phyloP scores from a whole-genome alignment of 2,888 invertebrate genomes.

The Eilema depressum region DNA sequence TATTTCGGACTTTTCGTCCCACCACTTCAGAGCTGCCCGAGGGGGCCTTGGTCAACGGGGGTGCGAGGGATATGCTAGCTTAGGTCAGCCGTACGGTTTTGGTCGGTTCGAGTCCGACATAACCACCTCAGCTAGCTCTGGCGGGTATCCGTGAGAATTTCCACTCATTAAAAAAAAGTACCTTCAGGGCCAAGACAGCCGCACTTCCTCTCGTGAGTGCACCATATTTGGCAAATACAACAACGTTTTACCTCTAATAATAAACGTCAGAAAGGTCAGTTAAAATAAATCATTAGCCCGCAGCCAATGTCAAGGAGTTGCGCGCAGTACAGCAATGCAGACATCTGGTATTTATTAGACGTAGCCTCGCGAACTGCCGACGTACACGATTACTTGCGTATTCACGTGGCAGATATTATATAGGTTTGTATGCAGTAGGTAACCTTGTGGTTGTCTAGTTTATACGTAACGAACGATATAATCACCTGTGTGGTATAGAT shows the following conservation, averaged over 20 bases:
- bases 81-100: too few relatives aligned
- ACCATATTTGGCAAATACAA: background rate
- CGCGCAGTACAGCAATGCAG: constrained; percentile 22
- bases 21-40: too few relatives aligned
- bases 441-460: background rate
- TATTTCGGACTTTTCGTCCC: too few relatives aligned
- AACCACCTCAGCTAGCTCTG: too few relatives aligned
- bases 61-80: too few relatives aligned
- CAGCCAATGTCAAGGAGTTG: constrained; percentile 22
- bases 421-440: background rate
- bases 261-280: constrained; percentile 7
- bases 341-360: constrained; percentile 7
- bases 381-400: background rate
- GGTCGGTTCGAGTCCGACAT: too few relatives aligned
- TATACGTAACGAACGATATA: background rate
- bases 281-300: constrained; percentile 9
- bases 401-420: background rate
- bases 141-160: too few relatives aligned
- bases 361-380: constrained; percentile 8
- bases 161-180: too few relatives aligned
- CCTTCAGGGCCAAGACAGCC: too few relatives aligned
- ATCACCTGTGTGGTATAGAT: background rate
- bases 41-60: too few relatives aligned
- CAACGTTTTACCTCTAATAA: background rate
- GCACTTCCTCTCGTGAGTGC: background rate